Evolutionary conservation across 2,113 vertebrate species (phyloP).

Genomic region (Hylia prasina): DNA sequence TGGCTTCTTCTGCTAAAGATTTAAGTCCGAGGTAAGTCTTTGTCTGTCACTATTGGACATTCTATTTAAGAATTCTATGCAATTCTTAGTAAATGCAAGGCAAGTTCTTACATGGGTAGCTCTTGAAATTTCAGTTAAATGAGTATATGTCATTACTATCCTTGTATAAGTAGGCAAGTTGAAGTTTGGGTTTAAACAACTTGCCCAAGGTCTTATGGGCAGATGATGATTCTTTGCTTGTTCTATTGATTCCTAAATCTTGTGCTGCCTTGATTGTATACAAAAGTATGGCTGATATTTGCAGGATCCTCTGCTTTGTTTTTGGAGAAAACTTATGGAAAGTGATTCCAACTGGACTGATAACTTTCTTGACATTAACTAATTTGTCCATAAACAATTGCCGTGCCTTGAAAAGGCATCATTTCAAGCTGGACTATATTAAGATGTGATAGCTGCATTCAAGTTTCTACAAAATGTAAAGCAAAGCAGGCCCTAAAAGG

Average conservation of each 20-base stretch:
- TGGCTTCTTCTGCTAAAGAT: conserved; percentile 46
- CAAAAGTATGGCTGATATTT: not conserved
- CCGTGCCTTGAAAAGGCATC: not conserved
- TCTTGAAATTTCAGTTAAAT: not conserved
- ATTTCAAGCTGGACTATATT: not conserved
- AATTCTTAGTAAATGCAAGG: not conserved
- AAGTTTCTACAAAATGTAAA: not conserved
- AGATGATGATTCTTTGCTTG: not conserved
- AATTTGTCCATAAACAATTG: not conserved
- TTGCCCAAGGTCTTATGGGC: not conserved
- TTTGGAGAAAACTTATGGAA: not conserved
- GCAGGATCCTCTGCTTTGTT: not conserved
- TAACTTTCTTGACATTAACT: not conserved
- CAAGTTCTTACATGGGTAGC: not conserved
- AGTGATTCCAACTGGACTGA: not conserved
- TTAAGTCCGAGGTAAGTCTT: conserved; percentile 65
- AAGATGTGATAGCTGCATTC: not conserved
- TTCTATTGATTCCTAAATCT: not conserved
- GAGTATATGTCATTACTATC: not conserved
- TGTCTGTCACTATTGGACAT: not conserved
- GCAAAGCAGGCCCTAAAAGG: not conserved
- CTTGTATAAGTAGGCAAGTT: not conserved
- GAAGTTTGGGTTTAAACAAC: not conserved
- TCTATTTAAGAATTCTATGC: not conserved
- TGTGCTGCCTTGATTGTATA: not conserved